Evolutionary conservation across 1,140 invertebrate species (phyloP).

Genomic region (Stegodyphus dumicola): DNA sequence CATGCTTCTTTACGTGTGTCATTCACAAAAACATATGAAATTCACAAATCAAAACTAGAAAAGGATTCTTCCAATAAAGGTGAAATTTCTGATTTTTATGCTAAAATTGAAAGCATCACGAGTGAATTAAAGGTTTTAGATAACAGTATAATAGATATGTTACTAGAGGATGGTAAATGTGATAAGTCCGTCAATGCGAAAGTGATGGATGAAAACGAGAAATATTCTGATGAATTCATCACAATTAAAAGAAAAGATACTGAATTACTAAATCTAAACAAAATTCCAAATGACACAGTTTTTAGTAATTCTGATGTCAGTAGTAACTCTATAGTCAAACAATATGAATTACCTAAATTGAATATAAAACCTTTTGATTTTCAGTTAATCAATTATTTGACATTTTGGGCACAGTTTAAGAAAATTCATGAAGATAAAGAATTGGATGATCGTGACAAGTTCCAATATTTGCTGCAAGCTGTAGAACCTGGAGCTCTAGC

Average conservation of each 20-base stretch:
- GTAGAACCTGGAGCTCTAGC: not conserved
- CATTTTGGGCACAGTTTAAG: conserved; percentile 3
- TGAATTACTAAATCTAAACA: not conserved
- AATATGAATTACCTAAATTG: not conserved
- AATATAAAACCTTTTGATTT: conserved; percentile 13
- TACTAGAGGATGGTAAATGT: not conserved
- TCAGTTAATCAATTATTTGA: conserved; percentile 11
- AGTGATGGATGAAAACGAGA: not conserved
- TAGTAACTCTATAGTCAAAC: conserved; percentile 1
- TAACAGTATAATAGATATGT: not conserved
- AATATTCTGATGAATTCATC: not conserved
- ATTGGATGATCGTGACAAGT: conserved; percentile 22
- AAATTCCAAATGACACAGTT: not conserved
- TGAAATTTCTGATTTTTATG: too few species aligned
- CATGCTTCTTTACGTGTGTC: not conserved
- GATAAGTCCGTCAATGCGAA: not conserved
- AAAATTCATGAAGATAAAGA: conserved; percentile 13
- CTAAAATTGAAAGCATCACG: too few species aligned
- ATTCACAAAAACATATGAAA: conserved; percentile 2
- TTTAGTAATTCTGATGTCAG: not conserved
- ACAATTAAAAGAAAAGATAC: not conserved
- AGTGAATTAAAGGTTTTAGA: too few species aligned
- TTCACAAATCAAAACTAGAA: not conserved
- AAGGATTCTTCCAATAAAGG: not conserved
- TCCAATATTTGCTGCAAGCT: conserved; percentile 10